Evolutionary conservation across 2,797 vertebrate genomes (phyloP), one percentile per base, ranked within the genome.

Genomic region (Hydrophis major): DNA sequence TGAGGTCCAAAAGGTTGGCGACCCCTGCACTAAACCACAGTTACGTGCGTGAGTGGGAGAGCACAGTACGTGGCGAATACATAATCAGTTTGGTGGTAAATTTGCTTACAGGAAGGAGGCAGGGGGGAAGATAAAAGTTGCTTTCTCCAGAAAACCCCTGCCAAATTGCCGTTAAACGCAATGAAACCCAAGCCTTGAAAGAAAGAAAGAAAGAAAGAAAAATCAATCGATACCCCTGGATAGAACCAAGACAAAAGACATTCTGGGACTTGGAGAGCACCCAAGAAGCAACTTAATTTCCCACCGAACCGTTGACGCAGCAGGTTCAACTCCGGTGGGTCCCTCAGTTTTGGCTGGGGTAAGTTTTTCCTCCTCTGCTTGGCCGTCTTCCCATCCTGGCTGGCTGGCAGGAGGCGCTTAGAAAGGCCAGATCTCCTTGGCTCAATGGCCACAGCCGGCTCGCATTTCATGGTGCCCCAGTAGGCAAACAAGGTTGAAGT

Each of bases 61-160:
- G 63, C 63, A 32, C 66, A 69, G 16, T 6, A 69, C 14, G 14
- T 20, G 69, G 69, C 6, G 0, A 78, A 78, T 8, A 74, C n/a
- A 20, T 74, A 37, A 37, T 78, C 42, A 11, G 8, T 53, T 63
- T 47, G 55, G 8, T 6, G 25, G 18, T 88, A 22, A 78, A 78
- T 78, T 22, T 63, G 78, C 55, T 16, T 90, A 92, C 93, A 92
- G 94, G 95, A 93, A 55, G 91, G 60, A 94, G 94, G 0, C 6
- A 86, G 7, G 56, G 32, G 32, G 37, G 2, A 18, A 18, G 18
- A 22, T 63, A 12, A 86, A 57, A 93, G 57, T 16, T 92, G 89
- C 92, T 93, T 90, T 89, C 89, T 69, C 59, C 18, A 59, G 92
- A 1, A 4, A 25, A 66, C 6, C 0, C 42, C 0, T 2, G 89